Conservation (phyloP, 1,140 invertebrate species). For the Trigoniulus corallinus region DNA sequence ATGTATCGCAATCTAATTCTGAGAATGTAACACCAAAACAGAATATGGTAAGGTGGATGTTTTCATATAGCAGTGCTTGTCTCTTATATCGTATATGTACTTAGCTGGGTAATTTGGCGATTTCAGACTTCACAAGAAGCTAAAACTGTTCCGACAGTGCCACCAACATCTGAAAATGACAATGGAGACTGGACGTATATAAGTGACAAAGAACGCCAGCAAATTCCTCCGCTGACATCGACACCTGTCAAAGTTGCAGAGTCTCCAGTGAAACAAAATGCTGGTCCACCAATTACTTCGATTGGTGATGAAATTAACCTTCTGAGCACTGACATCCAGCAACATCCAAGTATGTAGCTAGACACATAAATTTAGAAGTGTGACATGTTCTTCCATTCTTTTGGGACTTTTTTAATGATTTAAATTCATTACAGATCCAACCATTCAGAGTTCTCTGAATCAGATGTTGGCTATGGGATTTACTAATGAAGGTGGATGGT, state of each 20-base stretch:
- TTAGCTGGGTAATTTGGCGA: no score
- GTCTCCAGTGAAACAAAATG: background rate
- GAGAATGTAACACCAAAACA: no score
- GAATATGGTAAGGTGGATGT: no score
- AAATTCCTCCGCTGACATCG: no score
- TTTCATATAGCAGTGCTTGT: no score
- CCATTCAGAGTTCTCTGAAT: constrained; percentile 38
- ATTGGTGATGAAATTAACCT: background rate
- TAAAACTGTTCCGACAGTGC: background rate
- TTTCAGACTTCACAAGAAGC: no score
- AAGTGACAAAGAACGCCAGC: background rate
- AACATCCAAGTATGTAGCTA: constrained; percentile 7
- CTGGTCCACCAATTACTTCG: background rate
- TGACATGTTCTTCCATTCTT: background rate
- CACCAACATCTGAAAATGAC: constrained; percentile 1
- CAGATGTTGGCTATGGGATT: constrained; percentile 69
- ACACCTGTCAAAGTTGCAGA: background rate
- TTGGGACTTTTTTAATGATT: constrained; percentile 4
- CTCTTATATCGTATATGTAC: no score
- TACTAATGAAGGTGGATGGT: constrained; percentile 47
- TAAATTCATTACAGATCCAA: constrained; percentile 34
- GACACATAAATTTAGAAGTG: background rate
- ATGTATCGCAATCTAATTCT: no score
- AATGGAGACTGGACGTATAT: constrained; percentile 16
- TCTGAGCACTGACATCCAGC: background rate